Evolutionary conservation across 2,888 invertebrate species (phyloP).

Genomic region (Molanna angustata): DNA sequence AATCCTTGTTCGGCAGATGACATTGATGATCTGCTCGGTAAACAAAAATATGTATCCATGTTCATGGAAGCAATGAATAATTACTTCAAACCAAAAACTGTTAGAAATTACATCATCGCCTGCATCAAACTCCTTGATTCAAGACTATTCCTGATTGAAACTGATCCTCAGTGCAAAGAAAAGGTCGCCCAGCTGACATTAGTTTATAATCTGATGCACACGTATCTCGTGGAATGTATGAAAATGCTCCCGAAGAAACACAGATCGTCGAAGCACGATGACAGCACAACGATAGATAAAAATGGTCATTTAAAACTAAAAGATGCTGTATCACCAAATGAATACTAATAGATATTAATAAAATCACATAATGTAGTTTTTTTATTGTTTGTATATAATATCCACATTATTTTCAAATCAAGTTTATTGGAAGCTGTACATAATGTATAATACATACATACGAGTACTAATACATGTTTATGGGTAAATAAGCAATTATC

Average conservation of each 20-base stretch:
- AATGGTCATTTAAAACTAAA: not conserved
- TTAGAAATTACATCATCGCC: constrained; percentile 52
- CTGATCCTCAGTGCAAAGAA: constrained; percentile 52
- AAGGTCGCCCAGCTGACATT: constrained; percentile 53
- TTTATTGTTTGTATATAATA: too few species aligned
- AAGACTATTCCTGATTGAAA: constrained; percentile 51
- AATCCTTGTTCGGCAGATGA: constrained; percentile 54
- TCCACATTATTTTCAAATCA: too few species aligned
- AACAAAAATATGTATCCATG: constrained; percentile 50
- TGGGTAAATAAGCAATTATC: too few species aligned
- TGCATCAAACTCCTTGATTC: constrained; percentile 53
- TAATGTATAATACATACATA: too few species aligned
- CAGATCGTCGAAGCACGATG: constrained; percentile 13
- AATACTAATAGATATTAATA: not conserved
- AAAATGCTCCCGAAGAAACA: constrained; percentile 30
- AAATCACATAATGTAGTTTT: too few species aligned
- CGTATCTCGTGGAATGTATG: constrained; percentile 46
- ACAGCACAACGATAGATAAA: not conserved
- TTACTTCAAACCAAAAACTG: constrained; percentile 52
- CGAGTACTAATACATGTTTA: too few species aligned
- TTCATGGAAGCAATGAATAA: constrained; percentile 50
- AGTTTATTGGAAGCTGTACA: too few species aligned
- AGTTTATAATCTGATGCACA: constrained; percentile 50
- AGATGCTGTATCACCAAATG: not conserved
- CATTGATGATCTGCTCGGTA: constrained; percentile 51